These are phyloP conservation scores for Lacerta bilineata DNA, from an alignment of 2,797 vertebrate species.

Conservation along the genomic window DNA sequence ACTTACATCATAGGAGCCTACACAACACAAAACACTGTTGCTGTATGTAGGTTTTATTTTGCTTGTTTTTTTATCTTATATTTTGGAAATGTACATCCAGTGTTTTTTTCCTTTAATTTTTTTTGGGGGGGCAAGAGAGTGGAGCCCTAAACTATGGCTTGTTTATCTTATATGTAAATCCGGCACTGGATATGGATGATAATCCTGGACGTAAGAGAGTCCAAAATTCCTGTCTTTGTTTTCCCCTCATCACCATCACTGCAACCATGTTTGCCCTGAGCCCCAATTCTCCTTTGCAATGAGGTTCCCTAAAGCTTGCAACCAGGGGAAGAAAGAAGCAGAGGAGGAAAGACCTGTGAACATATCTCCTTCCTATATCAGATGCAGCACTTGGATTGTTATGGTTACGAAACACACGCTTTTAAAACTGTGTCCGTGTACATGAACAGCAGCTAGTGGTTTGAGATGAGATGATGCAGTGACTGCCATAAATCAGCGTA, in stretches of 20 bases:
- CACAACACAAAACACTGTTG: no score
- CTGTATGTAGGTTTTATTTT: no score
- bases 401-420: not conserved
- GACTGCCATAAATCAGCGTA: constrained; percentile 16
- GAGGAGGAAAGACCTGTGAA: not conserved
- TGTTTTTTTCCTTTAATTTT: no score
- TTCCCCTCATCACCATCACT: not conserved
- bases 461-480: not conserved
- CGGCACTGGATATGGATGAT: no score
- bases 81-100: no score
- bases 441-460: not conserved
- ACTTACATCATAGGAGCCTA: no score
- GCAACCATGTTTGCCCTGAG: not conserved
- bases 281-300: not conserved
- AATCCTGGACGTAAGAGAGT: no score
- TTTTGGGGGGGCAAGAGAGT: no score
- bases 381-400: constrained; percentile 9
- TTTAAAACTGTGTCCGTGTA: not conserved
- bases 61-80: no score
- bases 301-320: not conserved
- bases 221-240: not conserved
- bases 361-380: not conserved
- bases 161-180: no score
- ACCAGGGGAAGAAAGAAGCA: not conserved
- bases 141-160: no score